Evolutionary conservation across 2,797 vertebrate genomes (phyloP).

Genomic region (Phyllotis vaccarum): DNA sequence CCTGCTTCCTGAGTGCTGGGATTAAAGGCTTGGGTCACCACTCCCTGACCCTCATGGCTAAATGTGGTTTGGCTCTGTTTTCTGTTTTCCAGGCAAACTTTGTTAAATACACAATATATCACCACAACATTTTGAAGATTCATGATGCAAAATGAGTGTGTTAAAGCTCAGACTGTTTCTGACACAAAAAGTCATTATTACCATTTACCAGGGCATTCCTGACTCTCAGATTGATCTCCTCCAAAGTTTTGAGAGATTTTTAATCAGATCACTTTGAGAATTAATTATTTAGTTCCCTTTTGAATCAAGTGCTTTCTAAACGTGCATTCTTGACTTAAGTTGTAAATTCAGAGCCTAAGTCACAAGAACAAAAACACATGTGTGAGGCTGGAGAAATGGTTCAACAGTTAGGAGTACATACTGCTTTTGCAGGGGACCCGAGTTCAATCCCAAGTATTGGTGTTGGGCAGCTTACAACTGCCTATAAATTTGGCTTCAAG

Average conservation of each 20-base stretch:
- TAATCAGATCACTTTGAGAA: background rate
- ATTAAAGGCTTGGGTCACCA: too few species aligned
- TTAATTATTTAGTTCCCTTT: background rate
- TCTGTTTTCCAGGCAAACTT: too few species aligned
- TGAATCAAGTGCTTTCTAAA: constrained; percentile 10
- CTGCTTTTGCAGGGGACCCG: background rate
- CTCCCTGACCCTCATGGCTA: too few species aligned
- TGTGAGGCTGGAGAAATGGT: background rate
- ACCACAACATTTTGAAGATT: background rate
- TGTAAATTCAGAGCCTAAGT: background rate
- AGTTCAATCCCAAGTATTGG: background rate
- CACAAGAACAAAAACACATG: background rate
- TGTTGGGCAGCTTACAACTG: background rate
- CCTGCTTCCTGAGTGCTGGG: too few species aligned
- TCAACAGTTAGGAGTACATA: background rate
- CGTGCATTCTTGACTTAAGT: constrained; percentile 17
- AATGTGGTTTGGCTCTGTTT: too few species aligned
- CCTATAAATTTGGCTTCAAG: background rate
- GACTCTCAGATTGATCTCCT: background rate
- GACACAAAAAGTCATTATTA: background rate
- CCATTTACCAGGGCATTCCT: background rate
- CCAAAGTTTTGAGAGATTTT: background rate
- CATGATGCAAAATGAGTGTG: background rate
- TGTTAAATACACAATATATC: too few species aligned
- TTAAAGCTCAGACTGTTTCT: background rate